These are phyloP conservation scores for Leptinotarsa texana DNA, from an alignment of 1,140 invertebrate species.

Conservation along the genomic window DNA sequence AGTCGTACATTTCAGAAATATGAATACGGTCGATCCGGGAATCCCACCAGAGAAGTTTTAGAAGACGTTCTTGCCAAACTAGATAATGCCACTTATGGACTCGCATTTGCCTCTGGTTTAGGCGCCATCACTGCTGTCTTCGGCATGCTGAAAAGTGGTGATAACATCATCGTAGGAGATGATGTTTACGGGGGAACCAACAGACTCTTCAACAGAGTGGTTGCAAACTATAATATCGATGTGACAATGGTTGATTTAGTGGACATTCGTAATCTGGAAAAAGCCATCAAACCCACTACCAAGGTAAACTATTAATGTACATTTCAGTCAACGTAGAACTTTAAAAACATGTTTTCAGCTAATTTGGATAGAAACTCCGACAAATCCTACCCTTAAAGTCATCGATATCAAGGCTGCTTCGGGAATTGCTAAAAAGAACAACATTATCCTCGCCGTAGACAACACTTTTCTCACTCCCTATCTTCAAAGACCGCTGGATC, in stretches of 20 bases:
- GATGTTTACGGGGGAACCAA: conserved; percentile 96
- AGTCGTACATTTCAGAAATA: conserved; percentile 68
- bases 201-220: conserved; percentile 66
- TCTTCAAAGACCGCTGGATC: conserved; percentile 86
- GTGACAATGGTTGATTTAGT: conserved; percentile 83
- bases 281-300: conserved; percentile 79
- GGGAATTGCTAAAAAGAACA: conserved; percentile 62
- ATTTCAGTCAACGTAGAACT: background rate
- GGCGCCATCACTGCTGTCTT: conserved; percentile 80
- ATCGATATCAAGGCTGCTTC: conserved; percentile 83
- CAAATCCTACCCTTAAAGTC: conserved; percentile 94
- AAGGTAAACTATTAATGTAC: conserved; percentile 64
- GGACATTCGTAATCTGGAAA: conserved; percentile 67
- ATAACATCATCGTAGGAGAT: conserved; percentile 90
- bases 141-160: conserved; percentile 78
- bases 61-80: conserved; percentile 89
- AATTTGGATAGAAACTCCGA: conserved; percentile 96
- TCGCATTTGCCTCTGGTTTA: conserved; percentile 88
- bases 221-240: conserved; percentile 70
- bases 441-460: conserved; percentile 89
- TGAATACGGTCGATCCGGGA: conserved; percentile 93
- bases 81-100: conserved; percentile 87
- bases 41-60: conserved; percentile 88
- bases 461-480: conserved; percentile 98
- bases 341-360: conserved; percentile 34